Evolutionary conservation across 2,113 vertebrate species (phyloP).

Genomic region (Paracanthobrama guichenoti): DNA sequence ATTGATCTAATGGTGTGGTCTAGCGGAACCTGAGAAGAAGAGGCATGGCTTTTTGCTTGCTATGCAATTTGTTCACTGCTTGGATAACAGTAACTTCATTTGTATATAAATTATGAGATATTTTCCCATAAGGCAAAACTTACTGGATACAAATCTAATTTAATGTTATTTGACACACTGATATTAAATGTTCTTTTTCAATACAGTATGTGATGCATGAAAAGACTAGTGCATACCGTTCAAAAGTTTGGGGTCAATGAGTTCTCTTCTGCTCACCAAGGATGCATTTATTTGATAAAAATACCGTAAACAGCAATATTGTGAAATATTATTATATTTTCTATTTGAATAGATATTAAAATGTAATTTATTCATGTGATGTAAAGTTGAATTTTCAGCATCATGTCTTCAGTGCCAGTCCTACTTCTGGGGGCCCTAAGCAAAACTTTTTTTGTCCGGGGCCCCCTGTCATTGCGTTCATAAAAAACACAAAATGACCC

Average conservation of each 20-base stretch:
- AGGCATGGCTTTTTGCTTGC: conserved; percentile 13
- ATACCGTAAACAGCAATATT: neutral
- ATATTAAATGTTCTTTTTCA: conserved; percentile 8
- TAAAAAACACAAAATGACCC: no score
- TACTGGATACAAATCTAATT: neutral
- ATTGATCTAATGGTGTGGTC: neutral
- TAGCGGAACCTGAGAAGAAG: conserved; percentile 15
- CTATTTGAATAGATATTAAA: neutral
- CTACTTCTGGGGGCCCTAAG: no score
- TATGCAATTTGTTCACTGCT: conserved; percentile 17
- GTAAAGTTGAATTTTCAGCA: neutral
- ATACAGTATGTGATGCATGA: neutral
- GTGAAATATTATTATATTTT: neutral
- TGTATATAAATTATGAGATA: conserved; percentile 4
- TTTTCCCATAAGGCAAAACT: neutral
- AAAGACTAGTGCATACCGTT: neutral
- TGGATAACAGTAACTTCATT: conserved; percentile 4
- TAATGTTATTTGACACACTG: neutral
- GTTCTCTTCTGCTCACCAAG: neutral
- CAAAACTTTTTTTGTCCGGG: no score
- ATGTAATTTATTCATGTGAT: neutral
- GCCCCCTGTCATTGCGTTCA: no score
- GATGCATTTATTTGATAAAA: neutral
- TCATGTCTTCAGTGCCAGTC: neutral
- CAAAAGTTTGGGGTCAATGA: neutral